Conservation (phyloP, 2,888 invertebrate species). For the Amiota communis region DNA sequence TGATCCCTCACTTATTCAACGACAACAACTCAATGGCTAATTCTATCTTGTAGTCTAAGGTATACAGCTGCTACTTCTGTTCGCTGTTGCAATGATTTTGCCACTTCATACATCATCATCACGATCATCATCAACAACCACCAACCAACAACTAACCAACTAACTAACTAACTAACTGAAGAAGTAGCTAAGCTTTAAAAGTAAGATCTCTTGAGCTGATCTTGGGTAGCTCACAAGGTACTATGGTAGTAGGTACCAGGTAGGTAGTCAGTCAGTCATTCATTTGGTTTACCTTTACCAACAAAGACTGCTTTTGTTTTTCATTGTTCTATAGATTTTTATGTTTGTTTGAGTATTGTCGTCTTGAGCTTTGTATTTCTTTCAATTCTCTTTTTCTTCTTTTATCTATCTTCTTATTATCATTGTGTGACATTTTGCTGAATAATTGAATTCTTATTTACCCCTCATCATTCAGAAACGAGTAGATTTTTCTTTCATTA, state of each 20-base stretch:
- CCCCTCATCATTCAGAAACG: slow-evolving; percentile 38
- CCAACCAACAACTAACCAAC: neutral
- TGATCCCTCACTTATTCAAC: slow-evolving; percentile 28
- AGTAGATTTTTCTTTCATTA: slow-evolving; percentile 27
- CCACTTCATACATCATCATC: slow-evolving; percentile 60
- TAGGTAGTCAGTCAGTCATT: neutral
- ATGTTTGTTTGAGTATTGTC: slow-evolving; percentile 24
- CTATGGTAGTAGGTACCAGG: too few species aligned
- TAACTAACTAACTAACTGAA: neutral
- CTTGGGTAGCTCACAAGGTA: neutral
- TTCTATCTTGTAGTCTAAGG: slow-evolving; percentile 39
- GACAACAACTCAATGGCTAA: slow-evolving; percentile 48
- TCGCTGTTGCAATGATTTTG: slow-evolving; percentile 50
- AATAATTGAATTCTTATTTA: slow-evolving; percentile 63
- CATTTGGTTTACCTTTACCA: neutral
- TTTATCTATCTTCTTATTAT: slow-evolving; percentile 18
- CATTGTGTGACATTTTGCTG: slow-evolving; percentile 55
- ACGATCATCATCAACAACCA: neutral
- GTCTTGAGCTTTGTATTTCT: slow-evolving; percentile 6
- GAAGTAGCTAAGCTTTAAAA: neutral
- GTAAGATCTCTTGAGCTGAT: slow-evolving; percentile 4
- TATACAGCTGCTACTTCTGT: slow-evolving; percentile 35
- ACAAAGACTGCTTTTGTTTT: slow-evolving; percentile 30
- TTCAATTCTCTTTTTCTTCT: neutral
- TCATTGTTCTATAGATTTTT: slow-evolving; percentile 34